Evolutionary conservation across 2,113 vertebrate genomes (phyloP).

Genomic region (Tiliqua scincoides): DNA sequence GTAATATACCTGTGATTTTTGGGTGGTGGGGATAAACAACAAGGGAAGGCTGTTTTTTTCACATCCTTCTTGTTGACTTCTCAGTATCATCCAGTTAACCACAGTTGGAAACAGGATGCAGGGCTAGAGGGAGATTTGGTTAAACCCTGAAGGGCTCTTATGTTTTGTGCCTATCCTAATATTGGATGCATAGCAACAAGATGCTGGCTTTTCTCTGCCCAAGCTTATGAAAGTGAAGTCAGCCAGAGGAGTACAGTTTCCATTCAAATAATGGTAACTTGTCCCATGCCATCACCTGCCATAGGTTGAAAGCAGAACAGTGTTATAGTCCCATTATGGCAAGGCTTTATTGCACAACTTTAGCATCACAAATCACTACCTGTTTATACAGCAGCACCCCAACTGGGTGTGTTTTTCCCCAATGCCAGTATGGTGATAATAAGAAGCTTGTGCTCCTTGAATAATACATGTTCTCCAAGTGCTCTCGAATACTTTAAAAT

Average conservation of each 20-base stretch:
- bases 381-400: conserved; percentile 31
- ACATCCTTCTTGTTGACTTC: background rate
- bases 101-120: background rate
- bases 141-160: background rate
- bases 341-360: conserved; percentile 51
- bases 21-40: background rate
- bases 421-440: background rate
- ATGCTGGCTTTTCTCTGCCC: conserved; percentile 8
- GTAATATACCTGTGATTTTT: background rate
- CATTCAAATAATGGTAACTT: background rate
- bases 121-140: background rate
- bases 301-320: conserved; percentile 27
- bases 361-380: background rate
- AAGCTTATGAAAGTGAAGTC: conserved; percentile 47
- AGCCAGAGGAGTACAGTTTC: conserved; percentile 33
- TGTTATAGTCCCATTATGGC: conserved; percentile 54
- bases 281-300: conserved; percentile 37
- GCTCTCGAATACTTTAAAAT: background rate
- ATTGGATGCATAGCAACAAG: conserved; percentile 36
- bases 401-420: background rate
- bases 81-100: background rate
- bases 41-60: background rate
- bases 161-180: background rate
- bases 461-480: conserved; percentile 35
- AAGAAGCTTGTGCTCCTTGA: conserved; percentile 24